Evolutionary conservation across 2,888 invertebrate genomes (phyloP), one percentile per base, ranked within the genome.

Genomic region (Leptinotarsa peninsularis): DNA sequence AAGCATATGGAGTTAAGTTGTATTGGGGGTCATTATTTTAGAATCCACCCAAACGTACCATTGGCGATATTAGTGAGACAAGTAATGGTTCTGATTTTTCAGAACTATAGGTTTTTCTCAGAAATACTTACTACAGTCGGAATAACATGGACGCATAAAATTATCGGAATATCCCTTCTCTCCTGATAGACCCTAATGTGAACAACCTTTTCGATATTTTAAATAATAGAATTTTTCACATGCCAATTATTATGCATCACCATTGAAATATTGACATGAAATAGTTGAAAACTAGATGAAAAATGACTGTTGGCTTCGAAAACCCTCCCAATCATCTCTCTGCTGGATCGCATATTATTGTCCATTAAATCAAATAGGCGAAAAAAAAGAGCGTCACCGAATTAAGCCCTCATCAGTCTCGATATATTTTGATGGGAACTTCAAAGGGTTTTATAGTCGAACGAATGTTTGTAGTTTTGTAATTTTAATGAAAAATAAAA

Each of bases 371-470:
- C 68, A 54, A 52, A 68, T 21, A 27, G 18, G n/a, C 23, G 33
- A 27, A 54, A 54, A 21, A 68, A 68, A 68, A 52, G 50, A 17
- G 23, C 54, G 43, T n/a, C 10, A 15, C 50, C 10, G n/a, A 68
- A 68, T 68, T 23, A 18, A 54, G 33, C 54, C 50, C 43, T 43
- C 54, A 69, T n/a, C 69, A 43, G 5, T 69, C n/a, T 17, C 54
- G 54, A 23, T 58, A 69, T 56, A 56, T 33, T 33, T 69, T 49
- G 52, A 33, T 54, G 13, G 14, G 13, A 43, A 58, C 69, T 68
- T 69, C 69, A 69, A 69, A 69, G 54, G 18, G 69, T 13, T 33
- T 52, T 13, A 43, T 56, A 56, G 56, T 69, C 18, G 17, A 54
- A 43, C 54, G 54, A 43, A n/a, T 56, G 69, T 56, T 50, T 56